Conservation (phyloP, 1,140 invertebrate species). For the Dinothrombium tinctorium region DNA sequence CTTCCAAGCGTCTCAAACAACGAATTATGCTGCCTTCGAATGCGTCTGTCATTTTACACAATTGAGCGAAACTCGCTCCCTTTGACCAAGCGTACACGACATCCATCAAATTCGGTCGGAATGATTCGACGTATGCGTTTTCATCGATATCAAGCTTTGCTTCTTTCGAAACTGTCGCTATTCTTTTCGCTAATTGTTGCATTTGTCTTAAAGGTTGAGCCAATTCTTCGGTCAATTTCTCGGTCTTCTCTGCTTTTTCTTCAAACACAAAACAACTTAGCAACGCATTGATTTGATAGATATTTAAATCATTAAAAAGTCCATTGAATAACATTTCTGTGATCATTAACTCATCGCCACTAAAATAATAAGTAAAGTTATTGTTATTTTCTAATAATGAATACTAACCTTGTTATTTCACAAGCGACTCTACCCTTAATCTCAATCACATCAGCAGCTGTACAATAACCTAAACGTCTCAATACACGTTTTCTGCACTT, state of each 20-base stretch:
- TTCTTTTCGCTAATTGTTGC: conserved; percentile 66
- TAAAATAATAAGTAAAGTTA: too few relatives aligned
- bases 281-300: conserved; percentile 59
- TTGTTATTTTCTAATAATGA: too few relatives aligned
- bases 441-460: conserved; percentile 79
- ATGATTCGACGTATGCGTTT: conserved; percentile 69
- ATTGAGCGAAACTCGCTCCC: conserved; percentile 64
- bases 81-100: conserved; percentile 91
- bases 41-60: conserved; percentile 92
- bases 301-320: conserved; percentile 61
- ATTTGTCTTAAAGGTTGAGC: conserved; percentile 58
- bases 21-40: conserved; percentile 99
- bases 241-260: conserved; percentile 61
- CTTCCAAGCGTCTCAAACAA: conserved; percentile 85
- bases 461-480: conserved; percentile 69
- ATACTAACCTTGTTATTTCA: too few relatives aligned
- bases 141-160: conserved; percentile 73
- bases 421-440: conserved; percentile 95
- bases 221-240: conserved; percentile 61
- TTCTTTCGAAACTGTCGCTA: conserved; percentile 64
- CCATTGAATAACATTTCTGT: conserved; percentile 98
- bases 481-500: conserved; percentile 85
- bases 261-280: conserved; percentile 95
- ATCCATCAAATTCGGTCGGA: conserved; percentile 89
- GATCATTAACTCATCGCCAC: conserved; percentile 84